phyloP scores from a whole-genome alignment of 2,888 invertebrate genomes.

The Rhamnusium bicolor region DNA sequence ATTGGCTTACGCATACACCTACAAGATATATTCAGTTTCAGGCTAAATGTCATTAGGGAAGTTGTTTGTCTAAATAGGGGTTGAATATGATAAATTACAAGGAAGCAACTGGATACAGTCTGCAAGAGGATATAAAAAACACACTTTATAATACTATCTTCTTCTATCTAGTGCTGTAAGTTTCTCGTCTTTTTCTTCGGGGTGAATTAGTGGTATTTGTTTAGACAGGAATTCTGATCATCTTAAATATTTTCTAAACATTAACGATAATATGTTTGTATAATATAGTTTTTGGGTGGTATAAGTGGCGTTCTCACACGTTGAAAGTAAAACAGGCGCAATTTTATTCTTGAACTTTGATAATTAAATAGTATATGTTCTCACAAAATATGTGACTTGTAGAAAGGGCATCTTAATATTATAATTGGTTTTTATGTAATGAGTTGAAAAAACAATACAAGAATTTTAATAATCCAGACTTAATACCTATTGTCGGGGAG shows the following conservation, averaged over 20 bases:
- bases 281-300: conserved; percentile 41
- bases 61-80: conserved; percentile 62
- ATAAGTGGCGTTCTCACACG: conserved; percentile 20
- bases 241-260: conserved; percentile 46
- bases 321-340: background rate
- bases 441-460: no score
- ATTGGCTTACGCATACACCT: conserved; percentile 39
- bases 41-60: conserved; percentile 61
- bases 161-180: background rate
- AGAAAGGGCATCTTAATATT: no score
- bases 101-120: conserved; percentile 59
- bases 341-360: background rate
- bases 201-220: conserved; percentile 45
- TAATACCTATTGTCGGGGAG: no score
- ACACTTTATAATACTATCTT: background rate
- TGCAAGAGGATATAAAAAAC: conserved; percentile 39
- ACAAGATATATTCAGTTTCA: conserved; percentile 39
- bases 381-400: no score
- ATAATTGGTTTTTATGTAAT: no score
- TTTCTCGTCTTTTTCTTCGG: conserved; percentile 29
- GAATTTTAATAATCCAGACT: no score
- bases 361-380: no score
- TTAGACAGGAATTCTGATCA: conserved; percentile 44
- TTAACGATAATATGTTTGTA: conserved; percentile 36
- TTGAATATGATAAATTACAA: conserved; percentile 60